Conservation (phyloP, 2,888 invertebrate species). For the Oithona nana region DNA sequence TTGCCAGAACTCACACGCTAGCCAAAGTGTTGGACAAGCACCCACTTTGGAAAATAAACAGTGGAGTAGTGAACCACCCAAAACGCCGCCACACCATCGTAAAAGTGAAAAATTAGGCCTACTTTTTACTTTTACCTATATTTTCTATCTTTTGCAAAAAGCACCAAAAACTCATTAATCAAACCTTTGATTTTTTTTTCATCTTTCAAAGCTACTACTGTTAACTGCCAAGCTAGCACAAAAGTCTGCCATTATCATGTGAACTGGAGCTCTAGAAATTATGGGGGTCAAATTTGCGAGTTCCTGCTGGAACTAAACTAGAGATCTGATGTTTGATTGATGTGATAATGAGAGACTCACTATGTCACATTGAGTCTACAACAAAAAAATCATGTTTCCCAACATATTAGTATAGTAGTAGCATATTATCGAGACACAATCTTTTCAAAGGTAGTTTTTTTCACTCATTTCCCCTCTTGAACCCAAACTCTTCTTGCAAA, state of each 20-base stretch:
- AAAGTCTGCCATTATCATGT: background rate
- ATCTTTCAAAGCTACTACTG: no score
- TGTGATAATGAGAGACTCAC: background rate
- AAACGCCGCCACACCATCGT: no score
- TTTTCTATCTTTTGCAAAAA: no score
- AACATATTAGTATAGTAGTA: no score
- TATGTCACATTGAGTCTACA: background rate
- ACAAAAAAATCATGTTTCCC: background rate
- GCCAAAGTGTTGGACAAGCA: background rate
- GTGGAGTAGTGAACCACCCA: background rate
- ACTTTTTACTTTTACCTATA: no score
- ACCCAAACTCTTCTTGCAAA: no score
- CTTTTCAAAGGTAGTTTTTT: background rate
- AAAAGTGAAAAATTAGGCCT: no score
- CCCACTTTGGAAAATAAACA: background rate
- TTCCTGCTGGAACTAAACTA: background rate
- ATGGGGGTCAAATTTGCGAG: background rate
- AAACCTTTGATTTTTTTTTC: background rate
- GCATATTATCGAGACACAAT: background rate
- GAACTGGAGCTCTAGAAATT: background rate
- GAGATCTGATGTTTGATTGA: background rate
- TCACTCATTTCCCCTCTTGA: background rate
- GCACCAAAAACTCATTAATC: no score
- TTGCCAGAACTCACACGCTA: no score
- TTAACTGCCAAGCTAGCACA: no score